Percentiles rank a stretch among this genome's conserved stretches.
Conservation (phyloP, 1,140 invertebrate genomes). For the Dendroctonus valens region DNA sequence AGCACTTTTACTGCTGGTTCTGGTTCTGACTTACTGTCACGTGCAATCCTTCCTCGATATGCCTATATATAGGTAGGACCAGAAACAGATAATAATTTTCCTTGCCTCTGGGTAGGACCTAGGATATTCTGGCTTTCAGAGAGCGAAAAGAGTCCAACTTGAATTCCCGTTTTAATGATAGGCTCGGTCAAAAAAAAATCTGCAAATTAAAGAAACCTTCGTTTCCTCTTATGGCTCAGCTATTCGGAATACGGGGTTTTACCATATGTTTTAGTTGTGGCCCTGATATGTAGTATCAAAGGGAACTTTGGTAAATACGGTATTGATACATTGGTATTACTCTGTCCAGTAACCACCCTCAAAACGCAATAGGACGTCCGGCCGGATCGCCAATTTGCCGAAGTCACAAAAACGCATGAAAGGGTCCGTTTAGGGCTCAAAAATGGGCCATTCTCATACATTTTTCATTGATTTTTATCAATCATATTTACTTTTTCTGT, state of each 20-base stretch:
- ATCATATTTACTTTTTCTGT: no score
- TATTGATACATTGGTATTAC: slow-evolving; percentile 11
- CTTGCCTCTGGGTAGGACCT: no score
- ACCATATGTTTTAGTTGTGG: no score
- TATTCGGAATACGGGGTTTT: no score
- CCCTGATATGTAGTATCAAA: neutral
- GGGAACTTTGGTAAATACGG: slow-evolving; percentile 7
- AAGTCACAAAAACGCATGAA: slow-evolving; percentile 26
- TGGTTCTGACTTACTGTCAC: neutral
- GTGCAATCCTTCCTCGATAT: neutral
- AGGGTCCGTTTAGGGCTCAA: slow-evolving; percentile 4
- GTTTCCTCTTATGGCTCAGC: no score
- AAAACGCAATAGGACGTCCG: slow-evolving; percentile 28
- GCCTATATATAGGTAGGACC: neutral
- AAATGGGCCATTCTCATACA: slow-evolving; percentile 10
- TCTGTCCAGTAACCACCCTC: slow-evolving; percentile 14
- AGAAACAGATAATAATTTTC: no score
- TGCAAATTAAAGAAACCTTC: no score
- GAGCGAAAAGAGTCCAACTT: neutral
- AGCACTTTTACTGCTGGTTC: neutral
- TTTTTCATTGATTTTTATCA: no score
- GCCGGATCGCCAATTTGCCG: slow-evolving; percentile 35
- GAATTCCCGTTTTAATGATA: neutral
- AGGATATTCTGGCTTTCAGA: neutral
- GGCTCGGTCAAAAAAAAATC: no score